Base-by-base conservation (phyloP, 2,888 invertebrate genomes). In the Rhingia campestris region DNA sequence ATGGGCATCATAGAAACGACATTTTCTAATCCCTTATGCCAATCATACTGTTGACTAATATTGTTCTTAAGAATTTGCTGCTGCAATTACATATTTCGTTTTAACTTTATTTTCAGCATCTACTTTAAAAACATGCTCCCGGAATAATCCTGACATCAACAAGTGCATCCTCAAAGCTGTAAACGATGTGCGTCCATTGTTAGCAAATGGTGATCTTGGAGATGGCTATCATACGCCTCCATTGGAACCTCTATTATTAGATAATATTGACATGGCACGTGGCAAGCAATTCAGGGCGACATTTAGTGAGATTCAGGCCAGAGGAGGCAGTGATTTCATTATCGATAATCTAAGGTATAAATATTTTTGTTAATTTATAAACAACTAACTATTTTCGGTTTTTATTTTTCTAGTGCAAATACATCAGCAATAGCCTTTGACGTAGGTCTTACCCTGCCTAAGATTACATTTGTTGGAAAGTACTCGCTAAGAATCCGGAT, bases 261-360 rank as follows among this genome's bases (percentile, higher is more conserved):
- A 91, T 35, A 90, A 90, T 76, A 91, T 91, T 37, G 89, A 90
- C 58, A 88, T 91, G 86, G 88, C 89, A 0, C 86, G 89, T 12
- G 89, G 91, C 14, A 88, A 87, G 45, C 91, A 91, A 54, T 92
- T 91, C 73, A 88, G 89, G 76, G 91, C 91, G 0, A 87, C 88
- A 0, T 91, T 91, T 47, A 89, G 88, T 37, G 89, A 91, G 5
- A 88, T 91, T 30, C 79, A 88, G 72, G 91, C 91, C 0, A 87
- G 76, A 0, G 91, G 91, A 4, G 92, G 92, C 53, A 92, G 91
- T 73, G 89, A 90, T 81, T 91, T 91, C 69, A 87, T 88, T n/a
- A 91, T 91, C 33, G 90, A 91, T 75, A 90, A 90, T 66, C 86
- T 91, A 32, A 88, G 88, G 91, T 91, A 86, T 4, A 6, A n/a